Evolutionary conservation across 2,888 invertebrate species (phyloP), one percentile per base, ranked within the genome.

Genomic region (Drosophila seclusa): DNA sequence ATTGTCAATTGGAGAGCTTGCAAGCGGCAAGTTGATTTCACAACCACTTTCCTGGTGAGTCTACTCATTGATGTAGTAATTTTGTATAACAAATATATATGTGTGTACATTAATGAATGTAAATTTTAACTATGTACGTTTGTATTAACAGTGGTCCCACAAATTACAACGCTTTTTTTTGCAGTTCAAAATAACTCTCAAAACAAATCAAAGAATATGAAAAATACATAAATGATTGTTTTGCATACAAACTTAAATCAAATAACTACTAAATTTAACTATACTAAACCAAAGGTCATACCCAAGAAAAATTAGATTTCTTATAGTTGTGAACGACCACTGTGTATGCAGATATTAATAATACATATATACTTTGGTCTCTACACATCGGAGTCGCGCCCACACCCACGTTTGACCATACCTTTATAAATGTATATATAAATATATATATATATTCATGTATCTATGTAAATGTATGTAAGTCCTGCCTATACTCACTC

Each of bases 321-420:
- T 4, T 24, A 8, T 24, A 45, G 45, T 45, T 27, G 1, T n/a
- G n/a, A 18, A 32, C 6, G 36, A 54, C 53, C 18, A 54, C 21
- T 29, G 27, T 24, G 13, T 5, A 16, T 50, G 21, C 24, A 49
- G 18, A 36, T 32, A 24, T 21, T 4, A 31, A 40, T 38, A 24
- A 21, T 48, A 36, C n/a, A 49, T 80, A 80, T 27, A 50, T 42
- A 64, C 65, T 76, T 78, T 21, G 63, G 76, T 83, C 68, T 84
- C 73, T 88, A 86, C 61, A 88, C 82, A 66, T 78, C 80, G 55
- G 59, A 73, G 68, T 75, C 64, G 58, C 68, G 75, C 63, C 55
- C 29, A 48, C 36, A 54, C 63, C 55, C 24, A 27, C 27, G 27
- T 38, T 31, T 57, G 40, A 57, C 36, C 34, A 34, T 49, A 61